Evolutionary conservation across 2,113 vertebrate genomes (phyloP).

Genomic region (Arothron firmamentum): DNA sequence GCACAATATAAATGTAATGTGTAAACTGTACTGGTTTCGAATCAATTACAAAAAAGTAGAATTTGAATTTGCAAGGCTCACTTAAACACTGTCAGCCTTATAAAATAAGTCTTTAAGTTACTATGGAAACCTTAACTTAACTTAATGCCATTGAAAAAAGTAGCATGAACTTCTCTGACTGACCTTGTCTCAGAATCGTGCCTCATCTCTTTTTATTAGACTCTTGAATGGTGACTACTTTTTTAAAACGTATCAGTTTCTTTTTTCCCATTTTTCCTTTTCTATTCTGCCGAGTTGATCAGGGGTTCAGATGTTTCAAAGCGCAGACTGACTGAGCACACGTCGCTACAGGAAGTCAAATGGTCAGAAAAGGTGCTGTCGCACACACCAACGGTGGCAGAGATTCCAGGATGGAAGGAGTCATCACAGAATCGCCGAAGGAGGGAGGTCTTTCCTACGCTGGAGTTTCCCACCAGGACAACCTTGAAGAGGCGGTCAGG

Average conservation of each 20-base stretch:
- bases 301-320: not conserved
- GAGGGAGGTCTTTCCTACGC: conserved; percentile 90
- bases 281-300: not conserved
- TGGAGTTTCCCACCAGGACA: conserved; percentile 86
- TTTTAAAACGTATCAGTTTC: not conserved
- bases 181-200: not conserved
- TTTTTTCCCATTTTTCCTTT: not conserved
- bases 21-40: no score
- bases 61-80: not conserved
- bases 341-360: not conserved
- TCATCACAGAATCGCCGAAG: conserved; percentile 83
- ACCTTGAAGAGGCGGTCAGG: conserved; percentile 91
- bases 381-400: conserved; percentile 82
- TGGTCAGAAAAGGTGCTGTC: not conserved
- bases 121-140: not conserved
- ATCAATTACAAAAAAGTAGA: not conserved
- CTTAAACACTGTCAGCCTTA: not conserved
- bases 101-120: not conserved
- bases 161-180: not conserved
- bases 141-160: not conserved
- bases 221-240: no score
- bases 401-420: conserved; percentile 77
- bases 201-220: not conserved
- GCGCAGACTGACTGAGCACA: not conserved
- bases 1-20: not conserved